Evolutionary conservation across 2,113 vertebrate species (phyloP).

Genomic region (Larimichthys polyactis): DNA sequence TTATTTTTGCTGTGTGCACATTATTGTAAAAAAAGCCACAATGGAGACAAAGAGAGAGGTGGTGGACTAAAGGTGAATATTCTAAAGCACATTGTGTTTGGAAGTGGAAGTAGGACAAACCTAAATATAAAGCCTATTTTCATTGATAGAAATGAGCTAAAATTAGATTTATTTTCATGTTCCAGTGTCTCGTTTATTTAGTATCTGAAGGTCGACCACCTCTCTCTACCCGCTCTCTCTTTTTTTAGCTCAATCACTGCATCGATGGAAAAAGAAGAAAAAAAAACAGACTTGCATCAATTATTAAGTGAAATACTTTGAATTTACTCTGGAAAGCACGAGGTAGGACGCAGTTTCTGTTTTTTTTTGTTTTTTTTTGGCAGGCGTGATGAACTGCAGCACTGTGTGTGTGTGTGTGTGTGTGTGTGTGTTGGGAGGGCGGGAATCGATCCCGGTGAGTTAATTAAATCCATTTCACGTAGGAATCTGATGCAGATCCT

Average conservation of each 20-base stretch:
- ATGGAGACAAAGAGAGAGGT: conserved; percentile 25
- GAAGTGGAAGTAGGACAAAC: conserved; percentile 37
- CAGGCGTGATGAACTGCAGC: conserved; percentile 7
- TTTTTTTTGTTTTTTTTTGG: not conserved
- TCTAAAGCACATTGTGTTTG: not conserved
- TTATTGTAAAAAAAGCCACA: conserved; percentile 62
- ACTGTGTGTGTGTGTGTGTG: not conserved
- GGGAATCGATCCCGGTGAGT: conserved; percentile 36
- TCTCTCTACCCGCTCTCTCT: conserved; percentile 29
- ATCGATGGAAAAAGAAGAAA: conserved; percentile 13
- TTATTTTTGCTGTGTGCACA: conserved; percentile 69
- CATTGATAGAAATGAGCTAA: conserved; percentile 22
- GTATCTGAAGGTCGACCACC: conserved; percentile 19
- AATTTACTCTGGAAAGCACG: conserved; percentile 20
- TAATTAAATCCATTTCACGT: conserved; percentile 52
- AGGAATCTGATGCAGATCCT: conserved; percentile 39
- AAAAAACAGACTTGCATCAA: conserved; percentile 33
- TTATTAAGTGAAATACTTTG: conserved; percentile 45
- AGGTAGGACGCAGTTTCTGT: conserved; percentile 15
- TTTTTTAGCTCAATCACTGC: conserved; percentile 34
- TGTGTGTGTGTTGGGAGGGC: not conserved
- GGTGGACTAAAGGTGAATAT: not conserved
- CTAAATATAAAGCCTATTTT: conserved; percentile 36
- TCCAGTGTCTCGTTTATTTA: too few relatives aligned
- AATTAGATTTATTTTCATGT: conserved; percentile 11